A percentile compares a stretch with the other conserved stretches of the same genome.
phyloP scores from a whole-genome alignment of 2,888 invertebrate species.

The Thereva nobilitata region DNA sequence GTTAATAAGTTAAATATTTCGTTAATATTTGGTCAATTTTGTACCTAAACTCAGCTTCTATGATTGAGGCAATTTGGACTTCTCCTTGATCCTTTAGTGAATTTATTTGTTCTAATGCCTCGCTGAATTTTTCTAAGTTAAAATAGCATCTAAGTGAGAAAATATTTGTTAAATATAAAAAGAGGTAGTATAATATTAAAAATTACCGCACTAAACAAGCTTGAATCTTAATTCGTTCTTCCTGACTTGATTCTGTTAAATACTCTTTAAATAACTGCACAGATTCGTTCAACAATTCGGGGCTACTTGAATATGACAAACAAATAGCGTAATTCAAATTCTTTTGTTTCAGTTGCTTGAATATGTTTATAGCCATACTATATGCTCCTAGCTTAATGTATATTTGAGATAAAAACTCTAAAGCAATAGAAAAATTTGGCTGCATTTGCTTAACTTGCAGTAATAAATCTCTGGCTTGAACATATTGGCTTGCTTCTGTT shows the following conservation, averaged over 20 bases:
- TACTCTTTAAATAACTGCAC: slow-evolving; percentile 47
- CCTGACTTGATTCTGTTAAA: not conserved
- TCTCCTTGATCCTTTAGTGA: slow-evolving; percentile 11
- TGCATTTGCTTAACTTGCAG: slow-evolving; percentile 56
- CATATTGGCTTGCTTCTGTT: slow-evolving; percentile 61
- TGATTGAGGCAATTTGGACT: slow-evolving; percentile 25
- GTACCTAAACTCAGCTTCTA: slow-evolving; percentile 50
- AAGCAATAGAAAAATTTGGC: slow-evolving; percentile 59
- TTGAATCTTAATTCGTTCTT: not conserved
- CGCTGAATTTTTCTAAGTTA: slow-evolving; percentile 45
- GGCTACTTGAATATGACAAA: slow-evolving; percentile 48
- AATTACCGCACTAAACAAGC: too few species aligned
- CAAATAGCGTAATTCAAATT: slow-evolving; percentile 47
- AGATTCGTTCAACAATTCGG: slow-evolving; percentile 56
- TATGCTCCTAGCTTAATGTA: slow-evolving; percentile 61
- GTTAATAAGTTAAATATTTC: not conserved
- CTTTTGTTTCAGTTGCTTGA: slow-evolving; percentile 45
- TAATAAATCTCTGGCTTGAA: slow-evolving; percentile 63
- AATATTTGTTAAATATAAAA: not conserved
- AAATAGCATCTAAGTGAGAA: slow-evolving; percentile 48
- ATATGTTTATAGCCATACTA: slow-evolving; percentile 56
- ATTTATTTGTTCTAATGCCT: slow-evolving; percentile 16
- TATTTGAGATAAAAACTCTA: slow-evolving; percentile 60
- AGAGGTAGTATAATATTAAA: too few species aligned
- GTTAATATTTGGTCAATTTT: slow-evolving; percentile 5